Evolutionary conservation across 2,797 vertebrate species (phyloP).

Genomic region (Nyctalus aviator): DNA sequence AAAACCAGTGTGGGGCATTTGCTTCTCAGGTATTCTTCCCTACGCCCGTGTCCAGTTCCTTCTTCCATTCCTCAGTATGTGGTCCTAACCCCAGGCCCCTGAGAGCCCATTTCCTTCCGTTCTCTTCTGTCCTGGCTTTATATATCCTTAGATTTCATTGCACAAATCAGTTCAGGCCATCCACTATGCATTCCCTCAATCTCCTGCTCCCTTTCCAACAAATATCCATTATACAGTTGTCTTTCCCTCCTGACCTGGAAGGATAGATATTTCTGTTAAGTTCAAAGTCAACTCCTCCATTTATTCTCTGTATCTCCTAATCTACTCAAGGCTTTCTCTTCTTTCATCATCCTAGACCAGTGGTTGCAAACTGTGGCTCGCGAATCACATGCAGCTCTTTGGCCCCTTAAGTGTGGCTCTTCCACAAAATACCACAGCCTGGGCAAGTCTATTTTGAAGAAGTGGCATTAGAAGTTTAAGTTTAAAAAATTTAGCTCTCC

Average conservation of each 20-base stretch:
- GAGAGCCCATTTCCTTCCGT: background rate
- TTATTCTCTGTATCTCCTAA: background rate
- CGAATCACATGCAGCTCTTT: too few relatives aligned
- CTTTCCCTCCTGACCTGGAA: background rate
- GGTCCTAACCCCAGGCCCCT: background rate
- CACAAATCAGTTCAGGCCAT: background rate
- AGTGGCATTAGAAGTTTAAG: too few relatives aligned
- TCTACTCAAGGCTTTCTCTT: background rate
- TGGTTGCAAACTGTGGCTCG: too few relatives aligned
- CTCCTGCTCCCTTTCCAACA: background rate
- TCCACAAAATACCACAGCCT: too few relatives aligned
- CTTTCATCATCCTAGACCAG: background rate
- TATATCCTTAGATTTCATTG: background rate
- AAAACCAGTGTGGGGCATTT: background rate
- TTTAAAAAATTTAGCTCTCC: too few relatives aligned
- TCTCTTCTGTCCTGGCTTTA: background rate
- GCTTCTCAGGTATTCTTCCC: background rate
- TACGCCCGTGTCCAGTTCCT: background rate
- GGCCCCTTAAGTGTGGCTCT: too few relatives aligned
- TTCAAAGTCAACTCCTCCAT: background rate
- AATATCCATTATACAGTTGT: background rate
- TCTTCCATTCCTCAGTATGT: background rate
- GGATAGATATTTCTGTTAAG: background rate
- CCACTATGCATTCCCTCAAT: background rate
- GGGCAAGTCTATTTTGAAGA: too few relatives aligned